Evolutionary conservation across 2,113 vertebrate genomes (phyloP).

Genomic region (Marmota flaviventris): DNA sequence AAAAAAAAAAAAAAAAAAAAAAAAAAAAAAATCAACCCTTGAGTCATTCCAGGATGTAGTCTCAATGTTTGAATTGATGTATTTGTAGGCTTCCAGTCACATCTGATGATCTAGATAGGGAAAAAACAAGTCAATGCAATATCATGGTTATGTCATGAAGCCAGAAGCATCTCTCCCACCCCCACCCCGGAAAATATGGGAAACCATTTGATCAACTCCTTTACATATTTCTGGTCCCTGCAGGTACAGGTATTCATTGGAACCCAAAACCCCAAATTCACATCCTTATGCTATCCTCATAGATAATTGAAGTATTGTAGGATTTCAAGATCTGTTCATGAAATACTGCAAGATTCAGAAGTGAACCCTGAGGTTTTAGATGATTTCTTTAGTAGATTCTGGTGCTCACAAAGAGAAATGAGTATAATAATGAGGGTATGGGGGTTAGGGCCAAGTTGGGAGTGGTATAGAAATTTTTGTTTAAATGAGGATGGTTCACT

Average conservation of each 20-base stretch:
- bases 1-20: no score
- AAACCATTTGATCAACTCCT: background rate
- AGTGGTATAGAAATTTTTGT: background rate
- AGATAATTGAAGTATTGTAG: background rate
- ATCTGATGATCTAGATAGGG: constrained; percentile 16
- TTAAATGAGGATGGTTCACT: background rate
- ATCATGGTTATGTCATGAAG: background rate
- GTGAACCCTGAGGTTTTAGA: background rate
- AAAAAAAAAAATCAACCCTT: background rate
- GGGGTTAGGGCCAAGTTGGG: background rate
- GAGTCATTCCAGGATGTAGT: background rate
- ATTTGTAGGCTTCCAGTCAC: background rate
- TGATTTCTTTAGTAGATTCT: background rate
- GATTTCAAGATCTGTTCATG: background rate
- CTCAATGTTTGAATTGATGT: constrained; percentile 15
- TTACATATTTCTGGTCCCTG: background rate
- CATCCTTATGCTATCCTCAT: background rate
- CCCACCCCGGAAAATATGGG: background rate
- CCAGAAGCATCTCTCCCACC: background rate
- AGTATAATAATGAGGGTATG: background rate
- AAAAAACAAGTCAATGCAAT: background rate
- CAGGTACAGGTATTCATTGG: background rate
- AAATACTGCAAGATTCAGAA: background rate
- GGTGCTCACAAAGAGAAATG: background rate
- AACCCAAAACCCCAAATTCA: background rate